Evolutionary conservation across 2,797 vertebrate genomes (phyloP).

Genomic region (Cetoscarus ocellatus): DNA sequence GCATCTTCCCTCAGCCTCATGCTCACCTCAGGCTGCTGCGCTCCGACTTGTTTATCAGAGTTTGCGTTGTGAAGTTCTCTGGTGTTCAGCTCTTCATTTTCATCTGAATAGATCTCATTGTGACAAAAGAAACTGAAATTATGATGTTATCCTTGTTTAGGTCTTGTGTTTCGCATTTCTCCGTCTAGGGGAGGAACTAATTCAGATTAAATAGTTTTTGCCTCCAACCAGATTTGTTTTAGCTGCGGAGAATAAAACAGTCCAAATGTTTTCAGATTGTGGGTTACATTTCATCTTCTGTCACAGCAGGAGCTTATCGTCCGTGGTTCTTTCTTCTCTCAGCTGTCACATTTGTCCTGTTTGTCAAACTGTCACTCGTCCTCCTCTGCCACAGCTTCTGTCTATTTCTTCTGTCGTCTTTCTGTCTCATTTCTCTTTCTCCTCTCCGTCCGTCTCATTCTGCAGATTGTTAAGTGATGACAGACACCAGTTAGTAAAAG

Average conservation of each 20-base stretch:
- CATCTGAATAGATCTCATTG: conserved; percentile 3
- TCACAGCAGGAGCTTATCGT: neutral
- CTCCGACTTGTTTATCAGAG: conserved; percentile 3
- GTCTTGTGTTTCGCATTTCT: neutral
- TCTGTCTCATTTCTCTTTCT: neutral
- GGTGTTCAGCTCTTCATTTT: conserved; percentile 2
- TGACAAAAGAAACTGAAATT: neutral
- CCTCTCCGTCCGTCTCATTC: conserved; percentile 6
- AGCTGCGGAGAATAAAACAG: neutral
- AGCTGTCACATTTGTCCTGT: conserved; percentile 21
- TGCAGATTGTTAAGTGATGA: conserved; percentile 47
- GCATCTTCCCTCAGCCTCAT: conserved; percentile 13
- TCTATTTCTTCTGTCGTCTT: neutral
- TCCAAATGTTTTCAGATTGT: neutral
- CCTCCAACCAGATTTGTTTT: neutral
- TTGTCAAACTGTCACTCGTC: conserved; percentile 27
- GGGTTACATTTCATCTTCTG: neutral
- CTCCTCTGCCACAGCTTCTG: neutral
- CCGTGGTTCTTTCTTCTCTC: neutral
- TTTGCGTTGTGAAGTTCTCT: neutral
- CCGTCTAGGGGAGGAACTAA: neutral
- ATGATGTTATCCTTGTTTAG: neutral
- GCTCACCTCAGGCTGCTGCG: conserved; percentile 22
- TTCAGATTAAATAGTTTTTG: conserved; percentile 4
- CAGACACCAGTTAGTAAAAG: conserved; percentile 32